Evolutionary conservation across 2,888 invertebrate genomes (phyloP), one percentile per base, ranked within the genome.

Genomic region (Eilema depressum): DNA sequence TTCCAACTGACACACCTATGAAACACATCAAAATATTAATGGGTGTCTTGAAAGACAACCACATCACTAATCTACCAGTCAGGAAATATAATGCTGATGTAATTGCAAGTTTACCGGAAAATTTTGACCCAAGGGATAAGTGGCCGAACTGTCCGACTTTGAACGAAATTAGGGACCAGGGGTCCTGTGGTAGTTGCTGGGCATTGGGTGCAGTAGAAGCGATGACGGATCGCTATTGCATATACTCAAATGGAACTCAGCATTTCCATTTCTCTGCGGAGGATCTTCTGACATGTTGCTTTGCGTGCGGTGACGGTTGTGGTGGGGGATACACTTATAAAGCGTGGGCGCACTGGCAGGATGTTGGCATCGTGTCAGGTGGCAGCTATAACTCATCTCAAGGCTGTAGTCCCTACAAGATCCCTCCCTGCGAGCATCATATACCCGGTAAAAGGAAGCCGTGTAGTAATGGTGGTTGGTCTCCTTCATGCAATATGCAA

Each of bases 111-210:
- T 85, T 98, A 41, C 98, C 98, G 0, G 97, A 96, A 26, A 96
- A 96, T 83, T 99, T 99, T 88, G 98, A 99, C 94, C 93, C 98
- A 0, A 96, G 98, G 47, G 93, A 96, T 67, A 95, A 97, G 73
- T 99, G 98, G 98, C 96, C 98, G 0, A 88, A 98, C 84, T 99
- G 99, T 86, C 98, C 98, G 0, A 98, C 98, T 17, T 96, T 99
- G 82, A 95, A 96, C 66, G 98, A 98, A 93, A 96, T 98, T 72
- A 96, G 98, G 79, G 98, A 98, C 92, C 98, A 98, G 80, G 98
- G 98, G 17, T 97, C 97, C n/a, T 99, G 99, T 89, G 99, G 99
- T 37, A 98, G 98, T 59, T 99, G 99, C 93, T 99, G 98, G 98
- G 98, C 98, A 4, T 98, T 98, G 89, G 98, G 98, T 41, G 98